phyloP scores from a whole-genome alignment of 2,888 invertebrate genomes.

The Orthonevra nobilis region DNA sequence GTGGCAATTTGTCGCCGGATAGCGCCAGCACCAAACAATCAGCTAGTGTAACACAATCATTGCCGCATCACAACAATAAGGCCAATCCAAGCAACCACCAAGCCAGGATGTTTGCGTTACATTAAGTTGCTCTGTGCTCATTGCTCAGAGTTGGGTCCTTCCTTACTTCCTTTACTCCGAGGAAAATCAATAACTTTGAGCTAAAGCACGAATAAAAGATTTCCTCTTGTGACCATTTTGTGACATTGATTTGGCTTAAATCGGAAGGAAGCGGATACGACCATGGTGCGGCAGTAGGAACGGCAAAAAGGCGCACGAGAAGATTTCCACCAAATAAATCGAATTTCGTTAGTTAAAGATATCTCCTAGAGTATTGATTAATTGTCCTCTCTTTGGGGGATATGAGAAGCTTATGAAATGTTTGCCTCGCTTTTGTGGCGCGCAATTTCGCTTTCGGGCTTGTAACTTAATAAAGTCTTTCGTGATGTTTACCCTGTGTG shows the following conservation, averaged over 20 bases:
- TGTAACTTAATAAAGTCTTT: constrained; percentile 31
- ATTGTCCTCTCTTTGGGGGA: constrained; percentile 29
- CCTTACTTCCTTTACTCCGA: not conserved
- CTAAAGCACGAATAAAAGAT: constrained; percentile 19
- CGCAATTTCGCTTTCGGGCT: not conserved
- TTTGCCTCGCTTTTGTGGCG: constrained; percentile 9
- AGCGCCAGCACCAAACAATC: constrained; percentile 32
- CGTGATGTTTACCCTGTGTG: constrained; percentile 26
- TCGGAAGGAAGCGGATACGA: constrained; percentile 18
- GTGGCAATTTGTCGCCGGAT: constrained; percentile 46
- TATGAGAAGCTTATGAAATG: constrained; percentile 13
- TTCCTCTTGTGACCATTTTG: constrained; percentile 44
- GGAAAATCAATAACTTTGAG: constrained; percentile 64
- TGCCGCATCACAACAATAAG: constrained; percentile 59
- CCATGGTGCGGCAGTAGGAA: not conserved
- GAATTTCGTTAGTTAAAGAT: constrained; percentile 51
- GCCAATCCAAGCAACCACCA: constrained; percentile 9
- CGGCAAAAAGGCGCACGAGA: not conserved
- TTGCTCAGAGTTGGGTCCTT: too few relatives aligned
- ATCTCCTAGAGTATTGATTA: constrained; percentile 60
- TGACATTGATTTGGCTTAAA: constrained; percentile 64
- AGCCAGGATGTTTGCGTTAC: constrained; percentile 21
- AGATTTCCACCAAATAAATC: constrained; percentile 41
- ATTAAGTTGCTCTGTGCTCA: not conserved
- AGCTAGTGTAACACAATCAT: constrained; percentile 47